Conservation (phyloP, 2,797 vertebrate species). For the Liparis tanakae region DNA sequence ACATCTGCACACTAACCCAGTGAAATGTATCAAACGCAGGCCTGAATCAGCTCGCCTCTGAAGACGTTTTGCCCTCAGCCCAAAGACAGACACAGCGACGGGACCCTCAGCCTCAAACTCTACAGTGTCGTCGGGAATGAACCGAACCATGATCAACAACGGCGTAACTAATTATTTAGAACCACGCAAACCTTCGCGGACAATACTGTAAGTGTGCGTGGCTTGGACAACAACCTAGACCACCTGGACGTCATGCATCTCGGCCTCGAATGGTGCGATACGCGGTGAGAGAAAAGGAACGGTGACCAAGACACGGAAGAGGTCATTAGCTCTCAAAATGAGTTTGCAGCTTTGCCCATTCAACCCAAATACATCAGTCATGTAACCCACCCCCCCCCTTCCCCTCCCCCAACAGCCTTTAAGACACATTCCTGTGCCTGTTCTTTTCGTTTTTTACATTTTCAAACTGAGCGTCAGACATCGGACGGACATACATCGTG, state of each 20-base stretch:
- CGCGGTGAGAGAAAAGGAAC: conserved; percentile 40
- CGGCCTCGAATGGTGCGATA: conserved; percentile 44
- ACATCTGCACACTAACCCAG: conserved; percentile 14
- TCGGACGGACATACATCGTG: conserved; percentile 45
- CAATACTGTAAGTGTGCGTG: conserved; percentile 30
- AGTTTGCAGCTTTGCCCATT: conserved; percentile 38
- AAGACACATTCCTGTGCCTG: conserved; percentile 13
- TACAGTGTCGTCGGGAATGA: conserved; percentile 36
- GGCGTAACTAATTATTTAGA: conserved; percentile 32
- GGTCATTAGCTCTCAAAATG: conserved; percentile 45
- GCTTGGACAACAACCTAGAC: conserved; percentile 38
- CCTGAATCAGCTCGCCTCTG: conserved; percentile 16
- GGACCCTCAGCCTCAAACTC: conserved; percentile 40
- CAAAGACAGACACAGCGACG: conserved; percentile 8
- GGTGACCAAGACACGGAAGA: conserved; percentile 37
- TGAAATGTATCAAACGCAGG: conserved; percentile 33
- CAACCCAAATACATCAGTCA: conserved; percentile 7
- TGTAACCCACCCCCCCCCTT: background rate
- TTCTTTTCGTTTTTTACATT: conserved; percentile 40
- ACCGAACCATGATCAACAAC: conserved; percentile 16
- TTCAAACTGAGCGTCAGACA: conserved; percentile 49
- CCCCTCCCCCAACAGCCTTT: conserved; percentile 5
- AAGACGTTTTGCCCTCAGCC: conserved; percentile 12
- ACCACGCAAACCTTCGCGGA: conserved; percentile 37
- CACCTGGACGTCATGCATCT: conserved; percentile 61